Evolutionary conservation across 2,113 vertebrate genomes (phyloP), one percentile per base, ranked within the genome.

Genomic region (Serinus canaria): DNA sequence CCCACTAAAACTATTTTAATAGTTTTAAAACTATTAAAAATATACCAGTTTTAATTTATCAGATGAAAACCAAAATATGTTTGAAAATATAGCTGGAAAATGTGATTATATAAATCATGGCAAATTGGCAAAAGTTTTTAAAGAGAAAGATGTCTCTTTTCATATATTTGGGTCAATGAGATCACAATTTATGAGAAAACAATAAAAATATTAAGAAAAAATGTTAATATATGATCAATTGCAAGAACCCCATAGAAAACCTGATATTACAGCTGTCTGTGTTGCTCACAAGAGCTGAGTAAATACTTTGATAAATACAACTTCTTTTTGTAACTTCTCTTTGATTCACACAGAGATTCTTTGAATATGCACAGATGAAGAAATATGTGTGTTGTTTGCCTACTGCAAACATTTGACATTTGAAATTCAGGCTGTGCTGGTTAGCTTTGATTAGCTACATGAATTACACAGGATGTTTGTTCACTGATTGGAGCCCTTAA

Each of bases 401-500:
- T 93, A 75, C 52, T 92, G 90, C 90, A 95, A 96, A 94, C 92
- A 90, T 96, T 88, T 93, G 95, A 95, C 93, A 96, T 96, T 94
- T 95, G 63, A 90, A 92, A 96, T 95, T 93, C 95, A 93, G 88
- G 27, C 56, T 95, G 80, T 90, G 82, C 78, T 94, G 88, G 79
- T 94, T 96, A 93, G 60, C 73, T 93, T 93, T 97, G 96, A 96
- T 96, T 97, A 95, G 94, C 87, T 86, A 90, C 80, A 84, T 83
- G 92, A 95, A 95, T 96, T 93, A 93, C 92, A 89, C 94, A 96
- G 95, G 92, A 97, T 96, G 90, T 96, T 95, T 95, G 75, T 77
- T 95, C 87, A 87, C 92, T 88, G 92, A 94, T 94, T 96, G 96
- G 85, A 93, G 53, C 73, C 94, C 90, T 97, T 95, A 93, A 96